Evolutionary conservation across 35 echinoderm and acorn worm species (phyloP).

Genomic region (Strongylocentrotus purpuratus): DNA sequence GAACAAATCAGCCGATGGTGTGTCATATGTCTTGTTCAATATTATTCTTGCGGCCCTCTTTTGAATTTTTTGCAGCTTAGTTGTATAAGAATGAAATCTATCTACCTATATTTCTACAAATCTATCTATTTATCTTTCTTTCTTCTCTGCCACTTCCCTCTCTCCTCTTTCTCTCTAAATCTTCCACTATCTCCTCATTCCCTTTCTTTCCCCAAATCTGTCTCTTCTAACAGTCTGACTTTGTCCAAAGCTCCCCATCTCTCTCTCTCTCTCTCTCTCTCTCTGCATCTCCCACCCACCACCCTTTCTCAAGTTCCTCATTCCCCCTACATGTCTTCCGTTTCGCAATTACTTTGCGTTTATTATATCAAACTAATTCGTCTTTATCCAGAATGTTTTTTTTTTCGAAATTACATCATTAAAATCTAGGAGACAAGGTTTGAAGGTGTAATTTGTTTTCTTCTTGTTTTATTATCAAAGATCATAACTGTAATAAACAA

Average conservation of each 20-base stretch:
- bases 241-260: neutral
- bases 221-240: neutral
- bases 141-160: neutral
- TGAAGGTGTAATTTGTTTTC: too few relatives aligned
- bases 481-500: neutral
- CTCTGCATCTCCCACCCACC: neutral
- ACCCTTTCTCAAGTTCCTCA: neutral
- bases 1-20: too few relatives aligned
- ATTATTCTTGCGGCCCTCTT: too few relatives aligned
- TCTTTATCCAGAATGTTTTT: neutral
- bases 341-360: neutral
- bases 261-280: constrained; percentile 14
- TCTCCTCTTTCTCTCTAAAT: neutral
- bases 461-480: neutral
- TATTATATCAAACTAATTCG: neutral
- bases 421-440: neutral
- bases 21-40: too few relatives aligned
- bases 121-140: too few relatives aligned
- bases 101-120: too few relatives aligned
- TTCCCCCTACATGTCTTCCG: neutral
- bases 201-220: neutral
- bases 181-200: neutral
- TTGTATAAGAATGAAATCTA: too few relatives aligned
- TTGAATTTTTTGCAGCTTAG: too few relatives aligned
- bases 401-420: neutral